Conservation (phyloP, 2,797 vertebrate genomes). For the Cuculus canorus region DNA sequence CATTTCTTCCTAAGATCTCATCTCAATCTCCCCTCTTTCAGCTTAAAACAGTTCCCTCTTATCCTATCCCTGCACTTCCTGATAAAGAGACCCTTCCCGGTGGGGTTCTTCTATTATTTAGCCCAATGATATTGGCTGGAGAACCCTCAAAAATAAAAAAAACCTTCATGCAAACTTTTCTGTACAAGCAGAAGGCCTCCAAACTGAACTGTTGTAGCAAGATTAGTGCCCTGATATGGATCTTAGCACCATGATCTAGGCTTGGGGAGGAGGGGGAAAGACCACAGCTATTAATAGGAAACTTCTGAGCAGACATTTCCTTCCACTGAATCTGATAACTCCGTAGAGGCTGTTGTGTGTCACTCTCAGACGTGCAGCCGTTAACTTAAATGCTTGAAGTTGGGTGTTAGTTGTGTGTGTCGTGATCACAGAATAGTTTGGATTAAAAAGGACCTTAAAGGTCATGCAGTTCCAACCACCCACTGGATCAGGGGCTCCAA, state of each 20-base stretch:
- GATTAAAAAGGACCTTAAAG: too few relatives aligned
- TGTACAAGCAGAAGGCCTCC: not conserved
- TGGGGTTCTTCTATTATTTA: not conserved
- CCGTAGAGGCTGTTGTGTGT: accelerated
- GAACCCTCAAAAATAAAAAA: not conserved
- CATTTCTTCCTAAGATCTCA: too few relatives aligned
- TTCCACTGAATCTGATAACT: not conserved
- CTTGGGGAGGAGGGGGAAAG: not conserved
- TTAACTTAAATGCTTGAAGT: not conserved
- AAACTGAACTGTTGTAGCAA: too few relatives aligned
- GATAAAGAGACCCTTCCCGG: too few relatives aligned
- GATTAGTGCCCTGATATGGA: not conserved
- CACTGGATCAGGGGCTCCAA: too few relatives aligned
- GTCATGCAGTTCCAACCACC: too few relatives aligned
- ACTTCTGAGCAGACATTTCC: not conserved
- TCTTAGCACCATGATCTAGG: not conserved
- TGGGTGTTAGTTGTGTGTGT: not conserved
- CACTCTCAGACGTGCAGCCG: accelerated
- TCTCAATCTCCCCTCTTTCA: too few relatives aligned
- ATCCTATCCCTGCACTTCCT: too few relatives aligned
- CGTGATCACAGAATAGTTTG: too few relatives aligned
- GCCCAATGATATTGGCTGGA: not conserved
- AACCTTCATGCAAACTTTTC: not conserved
- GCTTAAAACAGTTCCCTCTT: too few relatives aligned
- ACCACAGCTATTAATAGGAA: not conserved